phyloP scores from a whole-genome alignment of 1,140 invertebrate species.

The Colletes latitarsis region DNA sequence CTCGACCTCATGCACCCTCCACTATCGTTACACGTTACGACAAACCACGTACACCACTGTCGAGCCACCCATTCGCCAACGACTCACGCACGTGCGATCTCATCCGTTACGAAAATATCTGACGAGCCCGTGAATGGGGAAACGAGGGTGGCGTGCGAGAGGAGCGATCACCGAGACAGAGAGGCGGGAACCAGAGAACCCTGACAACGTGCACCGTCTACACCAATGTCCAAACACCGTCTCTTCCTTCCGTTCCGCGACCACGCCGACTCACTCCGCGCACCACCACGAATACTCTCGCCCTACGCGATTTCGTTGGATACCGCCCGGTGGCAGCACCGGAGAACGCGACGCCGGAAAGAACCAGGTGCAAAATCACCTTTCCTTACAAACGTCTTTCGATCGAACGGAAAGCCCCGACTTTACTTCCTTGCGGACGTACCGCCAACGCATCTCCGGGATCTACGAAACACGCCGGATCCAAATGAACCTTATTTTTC shows the following conservation, averaged over 20 bases:
- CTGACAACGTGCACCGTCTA: constrained; percentile 55
- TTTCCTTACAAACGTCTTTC: neutral
- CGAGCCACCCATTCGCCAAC: neutral
- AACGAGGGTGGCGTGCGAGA: too few relatives aligned
- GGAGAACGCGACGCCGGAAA: constrained; percentile 7
- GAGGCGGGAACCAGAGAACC: constrained; percentile 18
- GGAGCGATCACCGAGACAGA: neutral
- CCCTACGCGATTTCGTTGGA: constrained; percentile 2
- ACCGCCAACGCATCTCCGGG: too few relatives aligned
- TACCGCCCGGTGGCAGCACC: constrained; percentile 58
- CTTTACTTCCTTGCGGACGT: too few relatives aligned
- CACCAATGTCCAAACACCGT: constrained; percentile 47
- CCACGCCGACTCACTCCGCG: constrained; percentile 59
- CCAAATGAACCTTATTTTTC: too few relatives aligned
- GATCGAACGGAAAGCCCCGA: neutral
- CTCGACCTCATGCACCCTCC: constrained; percentile 37
- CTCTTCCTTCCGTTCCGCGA: constrained; percentile 53
- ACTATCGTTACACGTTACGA: constrained; percentile 9
- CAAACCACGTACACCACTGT: constrained; percentile 1
- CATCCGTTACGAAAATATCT: neutral
- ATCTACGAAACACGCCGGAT: too few relatives aligned
- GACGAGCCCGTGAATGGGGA: neutral
- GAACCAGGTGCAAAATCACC: constrained; percentile 18
- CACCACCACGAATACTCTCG: constrained; percentile 26
- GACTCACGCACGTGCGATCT: constrained; percentile 33